These are phyloP conservation scores for Gisinianus flammeolus DNA, from an alignment of 2,888 invertebrate species.

Conservation along the genomic window DNA sequence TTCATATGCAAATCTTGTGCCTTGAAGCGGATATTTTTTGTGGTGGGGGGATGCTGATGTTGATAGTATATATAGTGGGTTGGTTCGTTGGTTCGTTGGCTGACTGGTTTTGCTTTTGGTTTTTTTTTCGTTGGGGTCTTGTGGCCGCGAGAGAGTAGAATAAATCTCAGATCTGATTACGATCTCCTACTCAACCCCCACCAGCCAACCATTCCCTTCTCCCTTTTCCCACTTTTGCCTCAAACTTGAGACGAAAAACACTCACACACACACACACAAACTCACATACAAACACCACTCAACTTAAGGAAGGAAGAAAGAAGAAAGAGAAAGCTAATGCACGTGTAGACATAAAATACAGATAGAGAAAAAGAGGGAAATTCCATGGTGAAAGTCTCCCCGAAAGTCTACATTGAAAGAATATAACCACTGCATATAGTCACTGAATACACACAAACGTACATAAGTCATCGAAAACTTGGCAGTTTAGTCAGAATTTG, in stretches of 20 bases:
- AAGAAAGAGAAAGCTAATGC: not conserved
- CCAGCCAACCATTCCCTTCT: not conserved
- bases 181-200: too few species aligned
- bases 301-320: not conserved
- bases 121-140: too few species aligned
- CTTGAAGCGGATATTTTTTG: not conserved
- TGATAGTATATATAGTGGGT: not conserved
- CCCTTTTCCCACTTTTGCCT: too few species aligned
- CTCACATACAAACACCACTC: not conserved
- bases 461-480: not conserved
- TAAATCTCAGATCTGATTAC: slow-evolving; percentile 22
- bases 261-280: not conserved
- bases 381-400: too few species aligned
- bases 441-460: too few species aligned
- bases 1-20: slow-evolving; percentile 33
- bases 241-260: not conserved
- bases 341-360: not conserved
- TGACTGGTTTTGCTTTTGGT: too few species aligned
- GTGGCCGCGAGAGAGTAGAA: slow-evolving; percentile 5
- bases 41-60: too few species aligned
- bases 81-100: too few species aligned
- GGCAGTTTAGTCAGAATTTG: not conserved
- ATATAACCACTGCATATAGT: too few species aligned
- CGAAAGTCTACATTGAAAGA: too few species aligned
- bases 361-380: not conserved